Base-by-base conservation (phyloP, 92 coral and sea anemone species). In the Zoanthus solanderi region DNA sequence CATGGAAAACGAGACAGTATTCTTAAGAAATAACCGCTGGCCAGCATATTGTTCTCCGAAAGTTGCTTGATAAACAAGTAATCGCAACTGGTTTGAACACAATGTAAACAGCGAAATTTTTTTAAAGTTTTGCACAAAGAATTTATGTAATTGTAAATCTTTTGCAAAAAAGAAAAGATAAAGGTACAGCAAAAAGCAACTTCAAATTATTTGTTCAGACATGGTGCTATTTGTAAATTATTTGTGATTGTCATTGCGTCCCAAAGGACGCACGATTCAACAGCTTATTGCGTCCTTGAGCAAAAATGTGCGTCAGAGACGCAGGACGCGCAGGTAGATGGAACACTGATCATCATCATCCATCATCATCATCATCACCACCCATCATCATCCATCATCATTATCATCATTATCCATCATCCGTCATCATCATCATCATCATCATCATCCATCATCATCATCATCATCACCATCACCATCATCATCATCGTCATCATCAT, bases 41-140 rank as follows among this genome's bases (percentile, higher is more conserved):
- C 47, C 76, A 71, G 76, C 63, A 56, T 56, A 56, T 56, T 56
- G 63, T 56, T 56, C 63, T 56, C 63, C 63, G 1, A 56, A 56
- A 56, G 63, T 56, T 56, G 63, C 66, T 58, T 58, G 66, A 58
- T 58, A 58, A 58, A 58, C 66, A 58, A 68, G 42, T 31, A 68
- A 68, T 68, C 42, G 73, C 73, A 68, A 68, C 73, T 68, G 73
- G 73, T 68, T 68, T 68, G 17, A 58, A 58, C n/a, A 58, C 66
- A 58, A 58, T 58, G 66, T 58, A 58, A 58, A 58, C 66, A 58
- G 66, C 66, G 66, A 58, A 58, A 58, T 10, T 10, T 58, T 58
- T 58, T 58, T 58, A 58, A 58, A 58, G 66, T 58, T 58, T 58
- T 58, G 66, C 66, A 58, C 66, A 58, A 58, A 58, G 28, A 58